Percentiles rank a stretch among this genome's conserved stretches.
Conservation (phyloP, 2,113 vertebrate genomes). For the Serinus canaria region DNA sequence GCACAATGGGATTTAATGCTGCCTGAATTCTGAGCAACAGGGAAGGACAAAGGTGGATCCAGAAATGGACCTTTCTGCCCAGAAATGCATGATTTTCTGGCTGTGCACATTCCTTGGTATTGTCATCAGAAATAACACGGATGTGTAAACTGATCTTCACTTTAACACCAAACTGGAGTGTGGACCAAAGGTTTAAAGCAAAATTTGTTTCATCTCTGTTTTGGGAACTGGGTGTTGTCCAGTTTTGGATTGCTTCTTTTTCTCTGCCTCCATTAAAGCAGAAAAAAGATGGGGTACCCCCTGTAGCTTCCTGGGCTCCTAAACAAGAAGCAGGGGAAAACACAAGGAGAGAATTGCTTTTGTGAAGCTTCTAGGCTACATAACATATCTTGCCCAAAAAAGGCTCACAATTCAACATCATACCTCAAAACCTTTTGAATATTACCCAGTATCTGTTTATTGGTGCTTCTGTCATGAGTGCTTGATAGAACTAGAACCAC, state of each 20-base stretch:
- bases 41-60: neutral
- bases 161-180: neutral
- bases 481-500: neutral
- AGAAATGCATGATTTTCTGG: neutral
- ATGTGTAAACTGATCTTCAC: neutral
- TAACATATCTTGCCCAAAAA: neutral
- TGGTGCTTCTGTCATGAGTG: neutral
- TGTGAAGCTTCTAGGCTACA: neutral
- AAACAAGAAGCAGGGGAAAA: neutral
- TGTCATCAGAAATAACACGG: neutral
- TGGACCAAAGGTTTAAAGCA: accelerated
- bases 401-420: neutral
- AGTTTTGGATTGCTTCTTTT: neutral
- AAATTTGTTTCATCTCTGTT: neutral
- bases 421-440: neutral
- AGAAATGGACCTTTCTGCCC: neutral
- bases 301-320: neutral
- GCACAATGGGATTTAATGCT: neutral
- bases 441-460: neutral
- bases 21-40: accelerated
- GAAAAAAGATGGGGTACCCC: neutral
- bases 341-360: neutral
- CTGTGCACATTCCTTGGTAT: neutral
- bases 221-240: neutral
- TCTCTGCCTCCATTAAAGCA: neutral